These are phyloP conservation scores for Ispidina picta DNA, from an alignment of 2,797 vertebrate species.

Conservation along the genomic window DNA sequence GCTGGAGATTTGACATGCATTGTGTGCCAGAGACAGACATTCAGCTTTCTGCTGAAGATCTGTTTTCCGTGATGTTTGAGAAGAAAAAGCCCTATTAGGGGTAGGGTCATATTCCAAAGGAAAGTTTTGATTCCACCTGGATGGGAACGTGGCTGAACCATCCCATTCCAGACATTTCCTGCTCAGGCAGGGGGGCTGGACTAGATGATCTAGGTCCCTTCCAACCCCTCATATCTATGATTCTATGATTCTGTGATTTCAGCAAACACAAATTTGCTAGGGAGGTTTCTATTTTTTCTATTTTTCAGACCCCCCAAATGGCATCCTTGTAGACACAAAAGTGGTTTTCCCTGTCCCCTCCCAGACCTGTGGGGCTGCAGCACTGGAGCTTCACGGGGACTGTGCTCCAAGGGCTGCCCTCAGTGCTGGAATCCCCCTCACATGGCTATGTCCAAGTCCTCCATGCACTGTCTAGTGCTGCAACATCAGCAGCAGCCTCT, in stretches of 20 bases:
- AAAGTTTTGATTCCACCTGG: neutral
- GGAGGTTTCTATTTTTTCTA: neutral
- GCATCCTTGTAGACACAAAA: neutral
- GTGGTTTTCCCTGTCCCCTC: neutral
- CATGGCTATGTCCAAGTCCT: accelerated
- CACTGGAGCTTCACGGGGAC: accelerated
- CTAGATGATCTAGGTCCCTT: too few relatives aligned
- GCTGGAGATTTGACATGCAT: neutral
- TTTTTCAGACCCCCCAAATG: neutral
- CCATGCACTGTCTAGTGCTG: too few relatives aligned
- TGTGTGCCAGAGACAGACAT: neutral
- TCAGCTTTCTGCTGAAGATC: neutral
- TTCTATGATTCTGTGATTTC: neutral
- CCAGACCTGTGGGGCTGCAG: accelerated
- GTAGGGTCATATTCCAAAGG: neutral
- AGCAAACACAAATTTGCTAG: neutral
- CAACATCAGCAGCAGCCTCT: neutral
- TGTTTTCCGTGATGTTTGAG: neutral
- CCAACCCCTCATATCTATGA: too few relatives aligned
- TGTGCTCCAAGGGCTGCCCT: neutral
- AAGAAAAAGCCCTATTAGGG: neutral
- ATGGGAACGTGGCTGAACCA: neutral
- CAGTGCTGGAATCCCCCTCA: neutral
- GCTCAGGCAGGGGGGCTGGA: too few relatives aligned
- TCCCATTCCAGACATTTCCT: neutral